Conservation (phyloP, 2,888 invertebrate genomes). For the Eucera pruinosa region DNA sequence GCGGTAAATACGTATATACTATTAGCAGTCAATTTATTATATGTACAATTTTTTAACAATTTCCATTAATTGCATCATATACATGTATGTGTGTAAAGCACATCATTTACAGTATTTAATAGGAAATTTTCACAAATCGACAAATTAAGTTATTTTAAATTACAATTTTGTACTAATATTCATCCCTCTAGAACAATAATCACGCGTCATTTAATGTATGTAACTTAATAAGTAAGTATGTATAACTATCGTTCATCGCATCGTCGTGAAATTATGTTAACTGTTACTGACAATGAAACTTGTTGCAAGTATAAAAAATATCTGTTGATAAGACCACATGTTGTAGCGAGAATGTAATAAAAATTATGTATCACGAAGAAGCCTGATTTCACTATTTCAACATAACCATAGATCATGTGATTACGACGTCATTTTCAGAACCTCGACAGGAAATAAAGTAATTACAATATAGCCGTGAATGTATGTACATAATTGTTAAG, state of each 20-base stretch:
- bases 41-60: neutral
- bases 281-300: conserved; percentile 4
- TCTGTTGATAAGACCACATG: conserved; percentile 5
- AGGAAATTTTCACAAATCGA: conserved; percentile 1
- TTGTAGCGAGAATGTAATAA: conserved; percentile 27
- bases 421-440: neutral
- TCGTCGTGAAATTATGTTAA: conserved; percentile 4
- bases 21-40: conserved; percentile 11
- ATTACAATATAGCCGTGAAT: too few species aligned
- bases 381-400: conserved; percentile 3
- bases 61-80: conserved; percentile 2
- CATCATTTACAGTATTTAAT: neutral
- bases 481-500: neutral
- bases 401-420: neutral
- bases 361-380: neutral
- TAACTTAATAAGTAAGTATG: conserved; percentile 11
- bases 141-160: conserved; percentile 11
- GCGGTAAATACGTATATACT: too few species aligned
- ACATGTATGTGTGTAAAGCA: conserved; percentile 12
- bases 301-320: conserved; percentile 17
- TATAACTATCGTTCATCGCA: conserved; percentile 11
- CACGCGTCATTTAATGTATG: conserved; percentile 3
- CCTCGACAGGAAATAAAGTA: neutral
- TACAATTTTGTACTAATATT: conserved; percentile 11
- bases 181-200: neutral